phyloP scores from a whole-genome alignment of 2,113 vertebrate genomes.

The Ailuropoda melanoleuca region DNA sequence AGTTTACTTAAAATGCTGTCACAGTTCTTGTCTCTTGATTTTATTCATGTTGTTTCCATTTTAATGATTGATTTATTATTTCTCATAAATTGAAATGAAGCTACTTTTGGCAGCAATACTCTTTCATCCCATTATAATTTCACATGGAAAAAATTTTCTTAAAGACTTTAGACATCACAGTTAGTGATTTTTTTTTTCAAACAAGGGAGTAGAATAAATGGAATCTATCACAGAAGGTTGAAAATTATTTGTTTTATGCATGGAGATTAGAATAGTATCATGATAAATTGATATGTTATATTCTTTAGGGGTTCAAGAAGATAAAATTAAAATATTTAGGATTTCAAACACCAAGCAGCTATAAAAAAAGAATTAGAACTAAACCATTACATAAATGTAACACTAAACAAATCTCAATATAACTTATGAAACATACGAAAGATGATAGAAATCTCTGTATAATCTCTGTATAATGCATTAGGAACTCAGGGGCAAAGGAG shows the following conservation, averaged over 20 bases:
- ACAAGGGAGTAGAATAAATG: not conserved
- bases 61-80: slow-evolving; percentile 75
- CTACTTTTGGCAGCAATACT: slow-evolving; percentile 50
- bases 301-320: not conserved
- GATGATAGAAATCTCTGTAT: not conserved
- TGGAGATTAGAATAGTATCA: slow-evolving; percentile 34
- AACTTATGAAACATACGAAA: not conserved
- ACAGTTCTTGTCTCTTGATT: slow-evolving; percentile 58
- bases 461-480: not conserved
- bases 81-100: slow-evolving; percentile 75
- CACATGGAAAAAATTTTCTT: slow-evolving; percentile 29
- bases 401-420: not conserved
- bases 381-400: not conserved
- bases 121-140: slow-evolving; percentile 65
- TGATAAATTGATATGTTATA: not conserved
- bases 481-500: not conserved
- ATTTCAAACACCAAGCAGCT: not conserved
- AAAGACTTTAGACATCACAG: not conserved
- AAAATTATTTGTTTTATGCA: slow-evolving; percentile 32
- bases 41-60: slow-evolving; percentile 65
- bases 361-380: not conserved
- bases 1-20: slow-evolving; percentile 67
- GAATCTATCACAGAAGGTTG: slow-evolving; percentile 36
- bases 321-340: slow-evolving; percentile 26
- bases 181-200: not conserved